phyloP scores from a whole-genome alignment of 2,797 vertebrate species.

The Onychomys leucogaster region DNA sequence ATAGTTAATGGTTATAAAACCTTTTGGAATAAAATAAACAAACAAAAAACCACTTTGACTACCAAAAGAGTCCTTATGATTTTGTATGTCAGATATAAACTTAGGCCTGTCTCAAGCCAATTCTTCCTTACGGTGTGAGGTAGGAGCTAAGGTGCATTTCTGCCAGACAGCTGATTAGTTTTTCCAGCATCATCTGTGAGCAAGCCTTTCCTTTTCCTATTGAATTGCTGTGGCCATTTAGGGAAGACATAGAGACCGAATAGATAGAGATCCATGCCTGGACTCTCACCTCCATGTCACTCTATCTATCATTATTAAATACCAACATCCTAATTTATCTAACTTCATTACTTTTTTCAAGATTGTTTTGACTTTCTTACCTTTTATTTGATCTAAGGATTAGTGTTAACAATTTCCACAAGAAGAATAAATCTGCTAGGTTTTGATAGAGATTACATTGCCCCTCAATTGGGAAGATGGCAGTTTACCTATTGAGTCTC shows the following conservation, averaged over 20 bases:
- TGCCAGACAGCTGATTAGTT: neutral
- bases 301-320: neutral
- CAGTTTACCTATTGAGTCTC: neutral
- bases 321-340: neutral
- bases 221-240: neutral
- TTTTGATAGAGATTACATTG: neutral
- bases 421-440: neutral
- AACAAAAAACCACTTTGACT: neutral
- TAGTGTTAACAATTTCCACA: neutral
- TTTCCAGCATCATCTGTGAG: neutral
- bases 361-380: neutral
- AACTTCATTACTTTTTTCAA: slow-evolving; percentile 4
- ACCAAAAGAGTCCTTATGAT: too few relatives aligned
- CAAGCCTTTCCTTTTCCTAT: neutral
- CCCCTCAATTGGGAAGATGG: neutral
- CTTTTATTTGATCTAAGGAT: slow-evolving; percentile 29
- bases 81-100: neutral
- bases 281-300: neutral
- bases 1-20: neutral
- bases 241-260: neutral
- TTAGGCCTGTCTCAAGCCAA: neutral
- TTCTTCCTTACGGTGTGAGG: neutral
- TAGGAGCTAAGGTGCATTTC: neutral
- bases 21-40: neutral
- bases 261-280: neutral